These are phyloP conservation scores for Pseudomyrmex sp. DNA, from an alignment of 1,140 invertebrate species.

Conservation along the genomic window DNA sequence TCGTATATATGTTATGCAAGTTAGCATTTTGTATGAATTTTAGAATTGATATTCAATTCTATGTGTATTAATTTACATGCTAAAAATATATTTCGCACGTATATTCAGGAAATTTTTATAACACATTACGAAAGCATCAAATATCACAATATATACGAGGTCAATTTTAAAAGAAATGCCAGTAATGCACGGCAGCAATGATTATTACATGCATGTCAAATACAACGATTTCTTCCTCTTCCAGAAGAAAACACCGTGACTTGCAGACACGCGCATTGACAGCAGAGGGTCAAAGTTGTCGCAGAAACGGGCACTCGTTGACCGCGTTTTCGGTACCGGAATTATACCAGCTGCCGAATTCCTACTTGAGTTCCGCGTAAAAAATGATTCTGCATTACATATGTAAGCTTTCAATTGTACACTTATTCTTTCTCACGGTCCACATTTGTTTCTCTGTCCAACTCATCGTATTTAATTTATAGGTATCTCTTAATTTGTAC, in stretches of 20 bases:
- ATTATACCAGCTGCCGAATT: slow-evolving; percentile 30
- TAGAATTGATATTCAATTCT: too few species aligned
- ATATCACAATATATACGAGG: too few species aligned
- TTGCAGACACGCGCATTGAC: slow-evolving; percentile 20
- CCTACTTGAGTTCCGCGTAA: slow-evolving; percentile 21
- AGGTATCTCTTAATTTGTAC: not conserved
- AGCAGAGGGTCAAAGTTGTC: slow-evolving; percentile 61
- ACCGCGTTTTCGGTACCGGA: slow-evolving; percentile 65
- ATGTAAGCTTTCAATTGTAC: not conserved
- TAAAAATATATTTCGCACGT: too few species aligned
- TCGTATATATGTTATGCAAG: too few species aligned
- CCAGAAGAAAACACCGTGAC: slow-evolving; percentile 36
- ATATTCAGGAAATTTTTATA: too few species aligned
- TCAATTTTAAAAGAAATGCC: slow-evolving; percentile 2
- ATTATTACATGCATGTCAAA: not conserved
- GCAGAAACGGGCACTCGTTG: slow-evolving; percentile 53
- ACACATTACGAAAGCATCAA: too few species aligned
- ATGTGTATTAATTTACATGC: too few species aligned
- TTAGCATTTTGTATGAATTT: too few species aligned
- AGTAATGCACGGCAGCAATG: slow-evolving; percentile 6
- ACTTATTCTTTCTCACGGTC: slow-evolving; percentile 22
- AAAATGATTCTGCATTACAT: slow-evolving; percentile 31
- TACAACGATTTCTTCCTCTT: slow-evolving; percentile 30
- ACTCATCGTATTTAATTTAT: not conserved
- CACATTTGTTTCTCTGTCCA: not conserved